Evolutionary conservation across 2,888 invertebrate species (phyloP).

Genomic region (Drosophila peninsularis): DNA sequence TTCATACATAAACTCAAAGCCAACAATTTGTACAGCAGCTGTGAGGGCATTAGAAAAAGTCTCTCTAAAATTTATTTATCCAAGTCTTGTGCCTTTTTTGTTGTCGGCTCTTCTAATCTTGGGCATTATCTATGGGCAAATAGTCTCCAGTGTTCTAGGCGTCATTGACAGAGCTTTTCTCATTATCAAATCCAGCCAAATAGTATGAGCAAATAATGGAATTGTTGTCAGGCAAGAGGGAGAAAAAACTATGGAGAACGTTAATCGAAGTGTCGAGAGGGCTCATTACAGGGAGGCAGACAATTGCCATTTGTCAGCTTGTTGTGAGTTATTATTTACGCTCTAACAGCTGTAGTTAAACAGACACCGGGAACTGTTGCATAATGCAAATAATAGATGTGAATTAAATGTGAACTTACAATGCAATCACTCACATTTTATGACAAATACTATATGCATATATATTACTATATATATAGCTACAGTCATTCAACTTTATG

Average conservation of each 20-base stretch:
- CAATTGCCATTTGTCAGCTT: constrained; percentile 19
- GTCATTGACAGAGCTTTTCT: constrained; percentile 35
- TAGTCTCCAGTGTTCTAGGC: constrained; percentile 41
- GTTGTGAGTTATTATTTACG: constrained; percentile 27
- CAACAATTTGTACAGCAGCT: background rate
- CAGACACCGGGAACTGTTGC: constrained; percentile 17
- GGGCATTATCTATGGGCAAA: constrained; percentile 29
- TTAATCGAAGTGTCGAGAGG: constrained; percentile 32
- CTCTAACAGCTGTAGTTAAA: constrained; percentile 10
- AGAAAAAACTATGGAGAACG: constrained; percentile 4
- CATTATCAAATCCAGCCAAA: constrained; percentile 54
- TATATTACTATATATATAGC: background rate
- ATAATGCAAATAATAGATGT: constrained; percentile 9
- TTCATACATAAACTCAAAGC: no score
- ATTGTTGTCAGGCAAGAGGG: constrained; percentile 21
- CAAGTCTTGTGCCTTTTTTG: background rate
- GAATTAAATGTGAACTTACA: constrained; percentile 16
- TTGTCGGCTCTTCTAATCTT: constrained; percentile 33
- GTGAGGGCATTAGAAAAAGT: constrained; percentile 2
- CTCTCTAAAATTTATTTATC: background rate
- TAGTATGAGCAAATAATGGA: constrained; percentile 47
- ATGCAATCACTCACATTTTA: constrained; percentile 23
- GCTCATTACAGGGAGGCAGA: background rate
- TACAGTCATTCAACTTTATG: constrained; percentile 43
- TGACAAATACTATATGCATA: background rate